Base-by-base conservation (phyloP, 2,113 vertebrate genomes). In the Lepus europaeus region DNA sequence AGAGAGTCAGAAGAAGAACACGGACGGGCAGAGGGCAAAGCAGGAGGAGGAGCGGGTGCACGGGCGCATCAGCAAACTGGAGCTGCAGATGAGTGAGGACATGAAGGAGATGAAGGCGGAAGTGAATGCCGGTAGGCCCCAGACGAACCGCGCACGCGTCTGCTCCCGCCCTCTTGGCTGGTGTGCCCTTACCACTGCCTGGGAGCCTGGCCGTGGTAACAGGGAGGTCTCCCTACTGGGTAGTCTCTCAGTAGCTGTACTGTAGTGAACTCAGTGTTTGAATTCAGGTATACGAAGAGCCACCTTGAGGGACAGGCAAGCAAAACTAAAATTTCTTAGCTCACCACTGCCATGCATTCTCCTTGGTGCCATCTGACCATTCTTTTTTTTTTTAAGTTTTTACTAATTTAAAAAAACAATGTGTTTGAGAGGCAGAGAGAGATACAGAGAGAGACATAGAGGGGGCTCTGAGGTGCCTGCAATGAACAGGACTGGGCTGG, bases 91-190 rank as follows among this genome's bases (percentile, higher is more conserved):
- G 95, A 98, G 93, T 2, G 98, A 98, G 89, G 98, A 98, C 69
- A 93, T 99, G 95, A 98, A 98, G 96, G 98, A 98, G 69, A 98
- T 99, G 97, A 98, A 98, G 91, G 97, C 98, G 0, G 98, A 98
- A 95, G 98, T 98, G 8, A 98, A 98, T 0, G 97, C 98, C 5
- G 98, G 98, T 99, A 98, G 94, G 98, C 83, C 29, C 29, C n/a
- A 79, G 25, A 39, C 68, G 12, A 2, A 4, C 14, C 27, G 23
- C n/a, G n/a, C 25, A 6, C 3, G 0, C 5, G 7, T 12, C 1
- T 25, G 9, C 74, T 27, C 56, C 14, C 78, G 88, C 5, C 19
- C 59, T 66, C 1, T 27, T 72, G 10, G 63, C 84, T 73, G 39
- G 45, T 20, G 22, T 51, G 10, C 49, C 49, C 10, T 23, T n/a